These are phyloP conservation scores for Hippoglossus stenolepis DNA, from an alignment of 2,113 vertebrate species.

Conservation along the genomic window DNA sequence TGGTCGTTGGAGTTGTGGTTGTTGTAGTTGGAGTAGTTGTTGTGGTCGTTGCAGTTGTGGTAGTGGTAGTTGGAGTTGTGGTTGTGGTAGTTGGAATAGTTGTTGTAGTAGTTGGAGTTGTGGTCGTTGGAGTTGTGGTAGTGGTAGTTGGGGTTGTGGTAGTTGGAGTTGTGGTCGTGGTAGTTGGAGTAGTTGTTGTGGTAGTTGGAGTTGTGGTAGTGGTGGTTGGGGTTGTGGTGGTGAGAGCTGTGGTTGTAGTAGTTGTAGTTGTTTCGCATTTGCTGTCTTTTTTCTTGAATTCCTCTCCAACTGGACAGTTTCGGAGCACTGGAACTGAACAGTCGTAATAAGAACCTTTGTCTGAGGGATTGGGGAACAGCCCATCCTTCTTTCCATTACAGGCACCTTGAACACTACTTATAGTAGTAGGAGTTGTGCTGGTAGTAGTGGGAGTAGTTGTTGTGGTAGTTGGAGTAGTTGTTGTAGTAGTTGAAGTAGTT, in stretches of 20 bases:
- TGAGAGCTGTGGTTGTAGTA: too few species aligned
- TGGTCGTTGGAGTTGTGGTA: background rate
- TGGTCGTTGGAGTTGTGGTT: background rate
- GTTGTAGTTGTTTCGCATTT: too few species aligned
- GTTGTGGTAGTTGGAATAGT: background rate
- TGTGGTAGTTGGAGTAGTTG: background rate
- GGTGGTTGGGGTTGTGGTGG: too few species aligned
- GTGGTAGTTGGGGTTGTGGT: background rate
- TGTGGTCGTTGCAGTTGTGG: background rate
- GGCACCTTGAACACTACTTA: fast-evolving
- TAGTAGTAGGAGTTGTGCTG: too few species aligned
- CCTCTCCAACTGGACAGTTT: fast-evolving
- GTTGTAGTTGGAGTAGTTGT: background rate
- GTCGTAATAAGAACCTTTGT: too few species aligned
- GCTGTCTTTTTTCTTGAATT: too few species aligned
- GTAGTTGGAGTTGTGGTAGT: too few species aligned
- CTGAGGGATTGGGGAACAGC: too few species aligned
- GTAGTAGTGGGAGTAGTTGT: background rate
- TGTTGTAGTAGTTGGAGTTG: background rate
- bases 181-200: too few species aligned
- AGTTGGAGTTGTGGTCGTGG: background rate
- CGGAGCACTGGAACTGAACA: too few species aligned
- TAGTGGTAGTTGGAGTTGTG: background rate
- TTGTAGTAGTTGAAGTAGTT: background rate
- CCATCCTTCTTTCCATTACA: too few species aligned